Evolutionary conservation across 2,113 vertebrate species (phyloP).

Genomic region (Lamprotornis superbus): DNA sequence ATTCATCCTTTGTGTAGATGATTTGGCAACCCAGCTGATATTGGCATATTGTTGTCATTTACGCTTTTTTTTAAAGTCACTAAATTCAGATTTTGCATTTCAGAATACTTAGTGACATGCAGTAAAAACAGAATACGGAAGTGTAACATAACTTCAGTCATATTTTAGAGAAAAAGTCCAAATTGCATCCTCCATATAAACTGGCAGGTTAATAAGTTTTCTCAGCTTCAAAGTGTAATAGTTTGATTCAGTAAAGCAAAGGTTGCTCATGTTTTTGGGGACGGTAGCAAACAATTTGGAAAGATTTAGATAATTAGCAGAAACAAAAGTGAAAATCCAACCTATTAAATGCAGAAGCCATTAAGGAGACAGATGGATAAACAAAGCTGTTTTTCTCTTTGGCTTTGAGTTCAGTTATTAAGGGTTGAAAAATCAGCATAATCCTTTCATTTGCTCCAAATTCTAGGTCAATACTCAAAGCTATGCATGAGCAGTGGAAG

Average conservation of each 20-base stretch:
- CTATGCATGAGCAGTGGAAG: neutral
- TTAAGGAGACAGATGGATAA: constrained; percentile 47
- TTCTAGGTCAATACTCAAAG: neutral
- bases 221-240: neutral
- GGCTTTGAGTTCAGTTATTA: constrained; percentile 18
- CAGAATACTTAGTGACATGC: neutral
- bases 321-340: constrained; percentile 42
- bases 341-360: constrained; percentile 14
- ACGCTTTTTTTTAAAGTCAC: neutral
- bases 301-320: constrained; percentile 41
- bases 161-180: neutral
- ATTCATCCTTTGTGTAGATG: neutral
- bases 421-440: neutral
- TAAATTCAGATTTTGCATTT: neutral
- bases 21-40: neutral
- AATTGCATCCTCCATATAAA: neutral
- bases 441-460: neutral
- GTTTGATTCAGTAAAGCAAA: neutral
- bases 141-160: neutral
- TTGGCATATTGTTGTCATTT: neutral
- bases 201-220: neutral
- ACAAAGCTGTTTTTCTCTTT: constrained; percentile 31
- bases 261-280: neutral
- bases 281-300: constrained; percentile 33
- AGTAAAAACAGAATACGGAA: neutral